Conservation (phyloP, 2,797 vertebrate species). For the Enteromius anoplus region DNA sequence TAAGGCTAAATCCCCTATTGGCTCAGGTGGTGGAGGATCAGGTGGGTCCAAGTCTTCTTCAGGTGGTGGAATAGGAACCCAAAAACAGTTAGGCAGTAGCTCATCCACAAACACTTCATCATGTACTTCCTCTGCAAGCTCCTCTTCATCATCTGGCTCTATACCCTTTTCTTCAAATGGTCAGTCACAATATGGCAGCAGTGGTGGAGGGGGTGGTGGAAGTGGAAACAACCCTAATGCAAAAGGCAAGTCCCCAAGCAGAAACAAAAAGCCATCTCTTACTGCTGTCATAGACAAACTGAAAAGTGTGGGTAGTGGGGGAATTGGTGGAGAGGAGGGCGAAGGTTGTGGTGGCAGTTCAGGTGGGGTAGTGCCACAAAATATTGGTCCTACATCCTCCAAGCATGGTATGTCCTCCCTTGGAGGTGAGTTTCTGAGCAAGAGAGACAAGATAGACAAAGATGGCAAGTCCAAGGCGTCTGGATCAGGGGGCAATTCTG, state of each 20-base stretch:
- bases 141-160: slow-evolving; percentile 71
- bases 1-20: slow-evolving; percentile 98
- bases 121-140: slow-evolving; percentile 74
- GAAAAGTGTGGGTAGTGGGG: slow-evolving; percentile 93
- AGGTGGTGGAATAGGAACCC: slow-evolving; percentile 85
- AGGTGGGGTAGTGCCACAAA: slow-evolving; percentile 74
- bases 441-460: slow-evolving; percentile 94
- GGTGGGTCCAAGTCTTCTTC: slow-evolving; percentile 92
- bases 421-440: slow-evolving; percentile 88
- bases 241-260: slow-evolving; percentile 97
- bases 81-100: slow-evolving; percentile 87
- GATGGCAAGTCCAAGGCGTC: slow-evolving; percentile 92
- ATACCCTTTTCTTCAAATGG: slow-evolving; percentile 76
- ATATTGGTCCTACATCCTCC: slow-evolving; percentile 75
- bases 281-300: slow-evolving; percentile 98
- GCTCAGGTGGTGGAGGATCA: slow-evolving; percentile 84
- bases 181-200: slow-evolving; percentile 78
- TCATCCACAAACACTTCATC: slow-evolving; percentile 75
- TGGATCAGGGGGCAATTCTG: slow-evolving; percentile 83
- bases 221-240: slow-evolving; percentile 81
- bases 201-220: slow-evolving; percentile 61
- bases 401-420: slow-evolving; percentile 86
- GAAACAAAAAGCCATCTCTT: slow-evolving; percentile 97
- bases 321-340: slow-evolving; percentile 89
- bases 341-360: slow-evolving; percentile 82